phyloP scores from a whole-genome alignment of 2,113 vertebrate species.

The Protobothrops mucrosquamatus region DNA sequence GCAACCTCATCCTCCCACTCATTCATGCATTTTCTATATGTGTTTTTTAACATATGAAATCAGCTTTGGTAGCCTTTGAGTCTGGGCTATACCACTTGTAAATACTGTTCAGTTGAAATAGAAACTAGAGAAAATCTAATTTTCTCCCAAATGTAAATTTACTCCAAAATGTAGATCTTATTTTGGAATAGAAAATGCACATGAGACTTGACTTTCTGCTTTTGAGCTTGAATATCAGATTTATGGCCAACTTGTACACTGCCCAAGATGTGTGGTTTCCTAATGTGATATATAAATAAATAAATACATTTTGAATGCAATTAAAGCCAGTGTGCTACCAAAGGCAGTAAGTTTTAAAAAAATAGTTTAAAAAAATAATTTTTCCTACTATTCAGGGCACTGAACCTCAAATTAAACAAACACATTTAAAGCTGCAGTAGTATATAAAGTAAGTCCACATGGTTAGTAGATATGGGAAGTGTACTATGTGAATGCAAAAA shows the following conservation, averaged over 20 bases:
- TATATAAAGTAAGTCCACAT: neutral
- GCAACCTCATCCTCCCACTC: neutral
- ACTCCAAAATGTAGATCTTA: neutral
- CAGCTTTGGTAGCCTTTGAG: neutral
- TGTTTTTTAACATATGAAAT: neutral
- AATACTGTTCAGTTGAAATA: neutral
- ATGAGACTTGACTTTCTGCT: neutral
- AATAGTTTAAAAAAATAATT: neutral
- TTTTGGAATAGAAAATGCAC: neutral
- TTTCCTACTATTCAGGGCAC: neutral
- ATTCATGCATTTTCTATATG: neutral
- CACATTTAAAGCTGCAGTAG: neutral
- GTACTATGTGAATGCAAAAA: neutral
- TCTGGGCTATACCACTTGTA: neutral
- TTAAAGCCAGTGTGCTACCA: neutral
- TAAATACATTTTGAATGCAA: neutral
- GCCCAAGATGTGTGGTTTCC: neutral
- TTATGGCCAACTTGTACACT: neutral
- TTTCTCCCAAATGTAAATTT: neutral
- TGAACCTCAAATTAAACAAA: neutral
- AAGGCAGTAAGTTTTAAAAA: neutral
- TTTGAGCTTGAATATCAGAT: neutral
- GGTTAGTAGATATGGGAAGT: neutral
- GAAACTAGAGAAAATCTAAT: neutral
- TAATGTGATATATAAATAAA: neutral